A percentile compares a stretch with the other conserved stretches of the same genome.
These are phyloP conservation scores for Dendrolimus punctatus DNA, from an alignment of 1,140 invertebrate genomes.

Conservation along the genomic window DNA sequence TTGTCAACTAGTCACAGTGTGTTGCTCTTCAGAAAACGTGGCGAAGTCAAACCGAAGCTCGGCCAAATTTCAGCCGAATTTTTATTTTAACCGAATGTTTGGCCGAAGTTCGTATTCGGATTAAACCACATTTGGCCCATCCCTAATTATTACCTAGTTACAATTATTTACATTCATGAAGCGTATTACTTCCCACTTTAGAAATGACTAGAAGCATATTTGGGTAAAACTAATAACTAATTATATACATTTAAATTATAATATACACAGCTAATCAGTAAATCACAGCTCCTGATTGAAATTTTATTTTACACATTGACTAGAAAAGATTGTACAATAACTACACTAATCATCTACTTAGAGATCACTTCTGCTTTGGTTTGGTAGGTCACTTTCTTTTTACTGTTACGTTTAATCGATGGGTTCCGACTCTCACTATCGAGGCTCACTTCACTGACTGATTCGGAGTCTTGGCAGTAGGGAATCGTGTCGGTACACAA, in stretches of 20 bases:
- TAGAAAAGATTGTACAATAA: conserved; percentile 15
- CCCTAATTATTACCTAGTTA: conserved; percentile 4
- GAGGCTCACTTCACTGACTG: conserved; percentile 56
- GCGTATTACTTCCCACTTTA: conserved; percentile 40
- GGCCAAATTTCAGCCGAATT: too few relatives aligned
- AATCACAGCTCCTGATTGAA: conserved; percentile 67
- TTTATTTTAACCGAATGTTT: too few relatives aligned
- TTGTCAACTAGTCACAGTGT: too few relatives aligned
- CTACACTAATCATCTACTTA: conserved; percentile 26
- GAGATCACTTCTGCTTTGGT: conserved; percentile 58
- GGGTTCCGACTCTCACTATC: conserved; percentile 55
- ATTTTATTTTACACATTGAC: conserved; percentile 27
- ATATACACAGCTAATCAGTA: conserved; percentile 51
- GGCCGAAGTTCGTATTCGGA: too few relatives aligned
- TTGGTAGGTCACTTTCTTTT: conserved; percentile 61
- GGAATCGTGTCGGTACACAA: conserved; percentile 28
- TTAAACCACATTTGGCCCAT: too few relatives aligned
- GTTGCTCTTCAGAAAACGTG: too few relatives aligned
- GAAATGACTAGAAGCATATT: conserved; percentile 11
- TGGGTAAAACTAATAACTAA: conserved; percentile 8
- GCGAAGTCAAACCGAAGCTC: too few relatives aligned
- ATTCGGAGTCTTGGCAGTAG: conserved; percentile 50
- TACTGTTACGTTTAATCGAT: conserved; percentile 41
- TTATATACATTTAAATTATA: conserved; percentile 24
- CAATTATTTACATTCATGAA: conserved; percentile 30